A percentile compares a stretch with the other conserved stretches of the same genome.
Evolutionary conservation across 2,797 vertebrate species (phyloP).

Genomic region (Hapalemur alaotrensis): DNA sequence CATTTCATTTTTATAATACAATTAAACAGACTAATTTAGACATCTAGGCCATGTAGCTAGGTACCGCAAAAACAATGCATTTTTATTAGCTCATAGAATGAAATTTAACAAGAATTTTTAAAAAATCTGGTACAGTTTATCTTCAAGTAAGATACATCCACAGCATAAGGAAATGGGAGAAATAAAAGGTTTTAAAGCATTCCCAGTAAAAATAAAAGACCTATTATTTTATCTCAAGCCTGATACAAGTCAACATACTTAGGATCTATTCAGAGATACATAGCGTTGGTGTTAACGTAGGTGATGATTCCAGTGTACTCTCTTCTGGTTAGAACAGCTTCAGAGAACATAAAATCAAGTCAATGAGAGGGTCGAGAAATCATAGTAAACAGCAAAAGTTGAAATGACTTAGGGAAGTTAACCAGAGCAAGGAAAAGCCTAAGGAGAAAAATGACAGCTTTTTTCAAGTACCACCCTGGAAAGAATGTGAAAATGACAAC

Average conservation of each 20-base stretch:
- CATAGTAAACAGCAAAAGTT: not conserved
- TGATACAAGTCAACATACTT: not conserved
- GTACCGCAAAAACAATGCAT: slow-evolving; percentile 46
- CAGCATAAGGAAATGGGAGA: not conserved
- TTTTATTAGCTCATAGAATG: slow-evolving; percentile 52
- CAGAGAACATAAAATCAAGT: not conserved
- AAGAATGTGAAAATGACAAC: slow-evolving; percentile 6
- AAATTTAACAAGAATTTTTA: not conserved
- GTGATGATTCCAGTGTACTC: not conserved
- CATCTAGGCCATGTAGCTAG: not conserved
- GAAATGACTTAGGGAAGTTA: not conserved
- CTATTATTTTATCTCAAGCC: not conserved
- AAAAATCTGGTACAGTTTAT: not conserved
- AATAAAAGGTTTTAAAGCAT: not conserved
- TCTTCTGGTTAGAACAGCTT: not conserved
- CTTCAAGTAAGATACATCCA: not conserved
- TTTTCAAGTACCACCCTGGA: not conserved
- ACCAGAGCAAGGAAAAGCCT: not conserved
- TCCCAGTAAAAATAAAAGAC: slow-evolving; percentile 2
- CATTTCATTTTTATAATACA: slow-evolving; percentile 39
- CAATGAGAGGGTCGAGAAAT: not conserved
- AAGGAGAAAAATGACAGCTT: not conserved
- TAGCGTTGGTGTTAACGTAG: not conserved
- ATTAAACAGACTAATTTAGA: slow-evolving; percentile 45
- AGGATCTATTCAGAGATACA: not conserved